Evolutionary conservation across 2,113 vertebrate genomes (phyloP), one percentile per base, ranked within the genome.

Genomic region (Poeciliopsis retropinna): DNA sequence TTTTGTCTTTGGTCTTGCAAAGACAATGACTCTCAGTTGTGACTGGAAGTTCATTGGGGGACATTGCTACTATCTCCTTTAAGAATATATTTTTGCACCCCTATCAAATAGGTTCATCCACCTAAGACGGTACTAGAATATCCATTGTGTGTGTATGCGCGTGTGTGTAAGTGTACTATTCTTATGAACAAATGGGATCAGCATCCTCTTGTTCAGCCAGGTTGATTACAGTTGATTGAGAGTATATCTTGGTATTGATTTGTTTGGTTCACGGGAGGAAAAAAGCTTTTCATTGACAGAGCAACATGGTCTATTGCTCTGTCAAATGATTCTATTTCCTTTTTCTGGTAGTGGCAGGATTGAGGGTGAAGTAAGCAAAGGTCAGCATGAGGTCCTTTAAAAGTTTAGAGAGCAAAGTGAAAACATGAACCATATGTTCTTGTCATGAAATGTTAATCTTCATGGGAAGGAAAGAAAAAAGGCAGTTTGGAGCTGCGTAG

Each of bases 191-290:
- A 66, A 79, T 11, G 13, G 67, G 64, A 75, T 82, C 77, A 77
- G 66, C 69, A 32, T 81, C 82, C 32, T 85, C 81, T 28, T 30
- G 85, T 80, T 89, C 73, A 82, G 65, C 76, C 41, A 60, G 72
- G 70, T 86, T 88, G 80, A 91, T 89, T 86, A 84, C 39, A 14
- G 78, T 79, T 88, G 79, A 92, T 90, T 79, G 87, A 86, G 88
- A 84, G 81, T 78, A 66, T 37, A 81, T 82, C 84, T 84, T 87
- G 79, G 65, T 88, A 92, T 94, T 87, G 93, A 94, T 93, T 92
- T 88, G 81, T 91, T 91, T 91, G 85, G 71, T 83, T 90, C 89
- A 87, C 47, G 2, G 31, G 66, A 76, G 83, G 78, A 34, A 72
- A 72, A n/a, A 0, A 37, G 81, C 70, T 74, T 74, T 69, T 8